phyloP scores from a whole-genome alignment of 2,797 vertebrate genomes.

The Mormyrus hasselquistii region DNA sequence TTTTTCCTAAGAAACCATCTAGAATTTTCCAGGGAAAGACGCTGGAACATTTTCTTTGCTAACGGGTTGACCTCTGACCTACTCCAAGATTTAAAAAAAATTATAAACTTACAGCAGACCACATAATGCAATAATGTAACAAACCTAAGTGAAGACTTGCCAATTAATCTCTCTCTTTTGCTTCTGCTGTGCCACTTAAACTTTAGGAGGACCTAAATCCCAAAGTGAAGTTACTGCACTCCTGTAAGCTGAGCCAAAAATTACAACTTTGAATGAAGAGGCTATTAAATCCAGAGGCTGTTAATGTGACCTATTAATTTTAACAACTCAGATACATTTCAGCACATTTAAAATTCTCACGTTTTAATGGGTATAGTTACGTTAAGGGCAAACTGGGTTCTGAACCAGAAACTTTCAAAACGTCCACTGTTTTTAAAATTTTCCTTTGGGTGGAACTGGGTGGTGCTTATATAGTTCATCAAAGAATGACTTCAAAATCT shows the following conservation, averaged over 20 bases:
- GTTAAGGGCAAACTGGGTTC: not conserved
- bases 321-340: conserved; percentile 13
- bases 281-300: conserved; percentile 3
- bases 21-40: not conserved
- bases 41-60: not conserved
- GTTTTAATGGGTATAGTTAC: not conserved
- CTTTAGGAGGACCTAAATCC: not conserved
- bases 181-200: not conserved
- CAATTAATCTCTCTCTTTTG: not conserved
- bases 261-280: conserved; percentile 15
- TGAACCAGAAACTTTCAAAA: not conserved
- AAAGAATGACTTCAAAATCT: not conserved
- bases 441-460: not conserved
- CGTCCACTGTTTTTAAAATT: not conserved
- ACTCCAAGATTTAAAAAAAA: not conserved
- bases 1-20: not conserved
- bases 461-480: not conserved
- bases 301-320: conserved; percentile 13
- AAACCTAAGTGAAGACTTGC: not conserved
- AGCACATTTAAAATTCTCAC: conserved; percentile 8
- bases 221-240: not conserved
- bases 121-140: not conserved
- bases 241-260: not conserved
- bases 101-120: not conserved
- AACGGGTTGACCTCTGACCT: not conserved